Evolutionary conservation across 2,113 vertebrate genomes (phyloP).

Genomic region (Thalassoma bifasciatum): DNA sequence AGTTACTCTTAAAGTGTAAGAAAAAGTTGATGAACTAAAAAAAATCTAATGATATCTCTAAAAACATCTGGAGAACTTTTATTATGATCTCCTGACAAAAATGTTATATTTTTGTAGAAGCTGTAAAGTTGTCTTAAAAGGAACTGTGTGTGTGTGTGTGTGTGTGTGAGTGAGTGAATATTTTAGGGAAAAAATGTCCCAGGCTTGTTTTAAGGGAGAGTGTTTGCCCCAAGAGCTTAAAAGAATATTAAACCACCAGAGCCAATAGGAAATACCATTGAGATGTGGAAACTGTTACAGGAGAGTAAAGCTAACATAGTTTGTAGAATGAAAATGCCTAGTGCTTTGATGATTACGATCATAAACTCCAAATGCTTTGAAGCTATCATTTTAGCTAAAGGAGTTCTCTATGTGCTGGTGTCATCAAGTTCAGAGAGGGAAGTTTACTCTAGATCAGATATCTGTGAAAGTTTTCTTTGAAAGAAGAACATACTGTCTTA

Average conservation of each 20-base stretch:
- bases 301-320: conserved; percentile 38
- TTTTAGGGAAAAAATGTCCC: neutral
- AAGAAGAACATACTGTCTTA: neutral
- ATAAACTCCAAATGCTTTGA: conserved; percentile 46
- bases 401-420: conserved; percentile 22
- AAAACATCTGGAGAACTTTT: no score
- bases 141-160: no score
- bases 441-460: conserved; percentile 9
- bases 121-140: conserved; percentile 3
- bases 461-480: conserved; percentile 10
- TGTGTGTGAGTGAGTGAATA: neutral
- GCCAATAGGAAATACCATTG: conserved; percentile 44
- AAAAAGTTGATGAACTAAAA: no score
- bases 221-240: neutral
- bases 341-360: conserved; percentile 64
- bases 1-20: no score
- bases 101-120: neutral
- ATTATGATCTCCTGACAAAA: no score
- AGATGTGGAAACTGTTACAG: conserved; percentile 25
- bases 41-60: no score
- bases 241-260: conserved; percentile 15
- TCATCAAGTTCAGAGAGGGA: conserved; percentile 4
- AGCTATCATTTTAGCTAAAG: conserved; percentile 19
- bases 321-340: conserved; percentile 45
- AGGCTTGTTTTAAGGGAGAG: neutral